Evolutionary conservation across 1,140 invertebrate genomes (phyloP).

Genomic region (Orius insidiosus): DNA sequence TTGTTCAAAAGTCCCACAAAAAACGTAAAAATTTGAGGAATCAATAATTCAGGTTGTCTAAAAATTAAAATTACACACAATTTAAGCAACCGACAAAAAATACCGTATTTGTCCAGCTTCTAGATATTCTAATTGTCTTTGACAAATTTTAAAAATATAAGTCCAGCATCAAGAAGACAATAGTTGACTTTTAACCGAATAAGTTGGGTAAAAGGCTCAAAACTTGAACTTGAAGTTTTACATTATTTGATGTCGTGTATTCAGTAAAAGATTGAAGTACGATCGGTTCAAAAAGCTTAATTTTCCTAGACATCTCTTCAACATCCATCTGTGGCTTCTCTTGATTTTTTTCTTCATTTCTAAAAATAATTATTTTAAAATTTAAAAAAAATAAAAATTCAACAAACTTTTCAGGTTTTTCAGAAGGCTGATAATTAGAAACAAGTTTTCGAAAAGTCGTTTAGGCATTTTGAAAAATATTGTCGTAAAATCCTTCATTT

Average conservation of each 20-base stretch:
- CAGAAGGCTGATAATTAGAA: too few relatives aligned
- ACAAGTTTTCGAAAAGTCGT: conserved; percentile 3
- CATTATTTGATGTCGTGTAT: conserved; percentile 74
- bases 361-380: too few relatives aligned
- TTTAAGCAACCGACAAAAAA: conserved; percentile 21
- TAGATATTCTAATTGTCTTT: conserved; percentile 76
- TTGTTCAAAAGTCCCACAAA: conserved; percentile 71
- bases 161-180: conserved; percentile 73
- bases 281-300: conserved; percentile 74
- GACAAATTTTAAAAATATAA: conserved; percentile 73
- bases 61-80: conserved; percentile 12
- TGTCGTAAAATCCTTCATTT: background rate
- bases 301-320: conserved; percentile 51
- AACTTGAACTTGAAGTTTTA: conserved; percentile 58
- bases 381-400: conserved; percentile 2
- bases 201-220: conserved; percentile 62
- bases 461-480: too few relatives aligned
- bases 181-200: conserved; percentile 76
- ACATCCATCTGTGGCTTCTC: conserved; percentile 8
- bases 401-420: conserved; percentile 1
- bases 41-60: conserved; percentile 50
- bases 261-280: conserved; percentile 68
- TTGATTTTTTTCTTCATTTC: background rate
- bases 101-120: conserved; percentile 70
- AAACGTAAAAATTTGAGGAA: conserved; percentile 68